Evolutionary conservation across 1,140 invertebrate species (phyloP), one percentile per base, ranked within the genome.

Genomic region (Paralvinella palmiformis): DNA sequence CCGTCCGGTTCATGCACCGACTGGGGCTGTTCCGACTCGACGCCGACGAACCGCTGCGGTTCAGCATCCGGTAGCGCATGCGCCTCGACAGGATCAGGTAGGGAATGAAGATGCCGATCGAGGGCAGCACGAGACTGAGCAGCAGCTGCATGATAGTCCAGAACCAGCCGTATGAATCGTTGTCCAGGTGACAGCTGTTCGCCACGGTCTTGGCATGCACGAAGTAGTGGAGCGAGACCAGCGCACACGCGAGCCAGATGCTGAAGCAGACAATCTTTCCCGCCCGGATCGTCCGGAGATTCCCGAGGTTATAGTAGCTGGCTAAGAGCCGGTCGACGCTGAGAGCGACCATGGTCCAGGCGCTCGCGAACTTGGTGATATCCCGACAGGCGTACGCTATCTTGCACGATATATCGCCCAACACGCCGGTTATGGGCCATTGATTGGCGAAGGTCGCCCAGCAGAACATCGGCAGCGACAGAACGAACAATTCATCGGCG

Each of bases 381-480:
- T 60, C 58, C n/a, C 58, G 58, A 24, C 20, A 20, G 4, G 41
- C 37, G 36, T 45, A 60, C 4, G 33, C 37, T n/a, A 60, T 13
- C 37, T 60, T 60, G 37, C 58, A 60, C 5, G 58, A 20, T 31
- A 33, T 17, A 13, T 41, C 13, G 58, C 58, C 58, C 15, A 60
- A 44, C n/a, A 41, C 35, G n/a, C 58, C 29, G 37, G 13, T 10
- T 53, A 53, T 27, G 7, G 50, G 50, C 50, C 50, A 53, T 10
- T 53, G 10, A 53, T 60, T 31, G n/a, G 50, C n/a, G 58, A 50
- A 37, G 4, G 58, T 41, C 6, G 29, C 58, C 29, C 29, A 45
- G 37, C 58, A 60, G 58, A 60, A 60, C 17, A 60, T 44, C 22
- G 58, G 58, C 20, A 60, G 29, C 33, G 58, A n/a, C 17, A 60